Base-by-base conservation (phyloP, 2,888 invertebrate genomes). In the Oscheius sp. region DNA sequence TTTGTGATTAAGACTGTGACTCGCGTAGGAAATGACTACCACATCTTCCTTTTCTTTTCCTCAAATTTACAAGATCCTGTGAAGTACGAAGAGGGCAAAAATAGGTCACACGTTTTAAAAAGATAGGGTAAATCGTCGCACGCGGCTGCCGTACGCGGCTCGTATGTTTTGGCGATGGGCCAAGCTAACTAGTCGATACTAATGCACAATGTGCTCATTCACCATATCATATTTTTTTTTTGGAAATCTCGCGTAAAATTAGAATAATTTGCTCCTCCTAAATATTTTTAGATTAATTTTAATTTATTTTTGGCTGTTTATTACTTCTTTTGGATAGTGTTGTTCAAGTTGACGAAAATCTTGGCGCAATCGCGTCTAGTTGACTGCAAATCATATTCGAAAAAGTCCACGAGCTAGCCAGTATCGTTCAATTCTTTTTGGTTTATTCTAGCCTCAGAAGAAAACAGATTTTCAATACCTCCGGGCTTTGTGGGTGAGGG, bases 151-250 rank as follows among this genome's bases (percentile, higher is more conserved):
- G 68, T 33, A 55, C 68, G 68, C 68, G 68, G 68, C 11, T 13
- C 53, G 53, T 42, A 53, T 68, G 68, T 68, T 68, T 68, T 68
- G 68, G 68, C 68, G 35, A 35, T 35, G 53, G 53, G 68, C 68
- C 68, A 68, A 68, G 13, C 42, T 42, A 42, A 42, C 42, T 5
- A 68, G 68, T 68, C 68, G 68, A 68, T 68, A 68, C 68, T 68
- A 55, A 63, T 63, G 68, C 68, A 68, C 68, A 68, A 37, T 68
- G 68, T 68, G 68, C 68, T 63, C 48, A 50, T 63, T 63, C 7
- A 21, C 63, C 4, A 35, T 35, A 35, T n/a, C 50, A 48, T 50
- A 63, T 47, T 63, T 42, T 42, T 42, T 21, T 21, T 21, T 21
- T 21, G 21, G 21, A 21, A 21, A 21, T 21, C 21, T 21, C 21